phyloP scores from a whole-genome alignment of 64 coral and sea anemone species.

The Pachyseris speciosa region DNA sequence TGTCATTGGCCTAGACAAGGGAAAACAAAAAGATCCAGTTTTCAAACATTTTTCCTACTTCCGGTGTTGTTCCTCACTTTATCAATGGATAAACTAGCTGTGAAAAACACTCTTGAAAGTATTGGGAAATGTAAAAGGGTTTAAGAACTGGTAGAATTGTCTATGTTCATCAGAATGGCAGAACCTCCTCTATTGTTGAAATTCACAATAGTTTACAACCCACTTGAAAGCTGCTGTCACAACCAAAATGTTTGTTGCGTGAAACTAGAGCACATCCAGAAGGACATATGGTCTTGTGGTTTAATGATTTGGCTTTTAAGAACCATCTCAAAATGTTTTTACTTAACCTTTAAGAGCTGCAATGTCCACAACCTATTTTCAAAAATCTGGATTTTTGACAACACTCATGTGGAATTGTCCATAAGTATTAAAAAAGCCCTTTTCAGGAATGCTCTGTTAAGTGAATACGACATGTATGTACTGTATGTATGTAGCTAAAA shows the following conservation, averaged over 20 bases:
- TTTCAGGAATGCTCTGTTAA: too few species aligned
- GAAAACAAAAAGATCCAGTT: not conserved
- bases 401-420: not conserved
- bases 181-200: slow-evolving; percentile 1
- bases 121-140: slow-evolving; percentile 46
- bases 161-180: not conserved
- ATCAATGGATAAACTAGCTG: slow-evolving; percentile 10
- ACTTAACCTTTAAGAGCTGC: not conserved
- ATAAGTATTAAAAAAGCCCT: too few species aligned
- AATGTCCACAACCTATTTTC: not conserved
- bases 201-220: not conserved
- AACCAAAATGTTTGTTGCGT: slow-evolving; percentile 4
- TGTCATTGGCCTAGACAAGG: slow-evolving; percentile 40
- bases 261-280: not conserved
- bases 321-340: not conserved
- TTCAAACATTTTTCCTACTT: slow-evolving; percentile 31
- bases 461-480: too few species aligned
- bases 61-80: slow-evolving; percentile 31
- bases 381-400: not conserved
- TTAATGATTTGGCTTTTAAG: not conserved
- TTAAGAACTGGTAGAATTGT: not conserved
- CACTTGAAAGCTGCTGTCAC: slow-evolving; percentile 1
- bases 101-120: slow-evolving; percentile 42
- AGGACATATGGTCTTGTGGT: slow-evolving; percentile 11
- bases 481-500: too few species aligned